A percentile compares a stretch with the other conserved stretches of the same genome.
These are phyloP conservation scores for Clistopyga incitator DNA, from an alignment of 2,888 invertebrate species.

Conservation along the genomic window DNA sequence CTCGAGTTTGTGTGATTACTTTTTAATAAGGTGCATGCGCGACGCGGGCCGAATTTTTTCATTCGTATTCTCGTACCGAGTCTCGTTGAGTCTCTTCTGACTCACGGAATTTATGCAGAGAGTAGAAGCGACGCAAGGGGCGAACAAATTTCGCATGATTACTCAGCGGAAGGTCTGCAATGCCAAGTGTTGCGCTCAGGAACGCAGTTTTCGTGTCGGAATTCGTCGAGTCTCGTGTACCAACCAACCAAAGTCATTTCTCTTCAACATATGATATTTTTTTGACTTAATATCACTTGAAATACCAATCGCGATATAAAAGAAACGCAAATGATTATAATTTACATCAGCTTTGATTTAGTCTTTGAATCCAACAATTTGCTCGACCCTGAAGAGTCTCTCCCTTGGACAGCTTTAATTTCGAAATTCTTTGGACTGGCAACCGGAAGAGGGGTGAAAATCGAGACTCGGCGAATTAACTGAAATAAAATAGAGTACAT, in stretches of 20 bases:
- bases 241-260: background rate
- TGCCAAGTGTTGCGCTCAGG: background rate
- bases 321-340: background rate
- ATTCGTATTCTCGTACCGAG: background rate
- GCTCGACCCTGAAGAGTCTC: background rate
- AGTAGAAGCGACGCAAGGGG: background rate
- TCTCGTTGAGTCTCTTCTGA: background rate
- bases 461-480: background rate
- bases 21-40: constrained; percentile 11
- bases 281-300: background rate
- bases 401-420: background rate
- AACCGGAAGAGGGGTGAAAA: background rate
- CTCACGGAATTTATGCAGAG: background rate
- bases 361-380: background rate
- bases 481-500: background rate
- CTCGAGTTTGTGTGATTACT: constrained; percentile 1
- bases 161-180: background rate
- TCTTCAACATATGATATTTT: background rate
- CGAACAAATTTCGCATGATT: background rate
- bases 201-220: background rate
- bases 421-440: constrained; percentile 10
- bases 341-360: background rate
- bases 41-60: constrained; percentile 29
- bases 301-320: background rate
- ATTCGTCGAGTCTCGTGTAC: background rate